Base-by-base conservation (phyloP, 2,888 invertebrate species). In the Eilema caniola region DNA sequence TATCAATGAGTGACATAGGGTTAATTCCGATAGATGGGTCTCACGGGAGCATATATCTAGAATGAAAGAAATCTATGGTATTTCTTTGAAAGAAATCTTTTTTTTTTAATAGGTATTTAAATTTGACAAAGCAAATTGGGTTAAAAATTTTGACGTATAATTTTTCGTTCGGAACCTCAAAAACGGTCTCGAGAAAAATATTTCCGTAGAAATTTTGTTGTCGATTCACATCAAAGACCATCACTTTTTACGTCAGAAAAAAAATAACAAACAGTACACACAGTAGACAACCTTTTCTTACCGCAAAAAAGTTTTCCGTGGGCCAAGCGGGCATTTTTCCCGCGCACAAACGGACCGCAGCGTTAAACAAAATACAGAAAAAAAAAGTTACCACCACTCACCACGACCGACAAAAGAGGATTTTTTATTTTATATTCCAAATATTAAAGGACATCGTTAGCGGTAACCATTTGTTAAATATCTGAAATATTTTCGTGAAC, bases 381-480 rank as follows among this genome's bases (percentile, higher is more conserved):
- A 93, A 28, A 69, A 94, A 93, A 93, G 92, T 93, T 91, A 82
- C 82, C 87, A 83, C 85, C 88, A 85, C 88, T 85, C 89, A 87
- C 88, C 82, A 78, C 85, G 79, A 85, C 89, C 90, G 89, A 93
- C 93, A 92, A 94, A 92, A 90, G 92, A 83, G 90, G 84, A 86
- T 88, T 90, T 91, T 92, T 90, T 92, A 90, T 93, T 92, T 93
- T 93, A 92, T 93, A 93, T 93, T 92, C 89, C 87, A 89, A 92
- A 94, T 93, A 93, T 93, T 92, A 93, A 91, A 89, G 88, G 93
- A 93, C 93, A 89, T 93, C 93, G 94, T 94, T 94, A 94, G 94
- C 92, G 94, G 93, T 94, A 90, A 89, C 83, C 92, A 91, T 94
- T 94, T 89, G 93, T 91, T 92, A 92, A 93, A 94, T 95, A 94